Conservation (phyloP, 1,140 invertebrate species). For the Ylistrum balloti region DNA sequence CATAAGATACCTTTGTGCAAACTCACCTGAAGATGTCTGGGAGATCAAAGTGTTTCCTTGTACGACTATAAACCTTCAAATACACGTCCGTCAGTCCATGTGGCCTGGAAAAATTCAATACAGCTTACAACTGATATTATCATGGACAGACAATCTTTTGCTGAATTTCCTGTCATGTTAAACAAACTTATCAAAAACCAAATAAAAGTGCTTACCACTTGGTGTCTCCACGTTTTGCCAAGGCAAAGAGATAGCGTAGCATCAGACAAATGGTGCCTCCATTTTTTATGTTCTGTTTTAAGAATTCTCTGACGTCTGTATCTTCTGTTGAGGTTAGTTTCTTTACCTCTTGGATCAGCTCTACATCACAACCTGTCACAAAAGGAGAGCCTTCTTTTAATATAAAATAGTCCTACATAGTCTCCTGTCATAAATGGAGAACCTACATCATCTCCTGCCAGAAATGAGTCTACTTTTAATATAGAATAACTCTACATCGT, state of each 20-base stretch:
- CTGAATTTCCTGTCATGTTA: no score
- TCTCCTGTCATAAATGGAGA: background rate
- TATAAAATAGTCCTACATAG: conserved; percentile 50
- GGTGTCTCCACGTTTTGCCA: conserved; percentile 61
- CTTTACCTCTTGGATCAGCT: conserved; percentile 41
- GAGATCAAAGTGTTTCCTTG: conserved; percentile 72
- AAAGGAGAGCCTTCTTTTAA: no score
- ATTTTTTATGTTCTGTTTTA: conserved; percentile 70
- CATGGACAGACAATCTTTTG: no score
- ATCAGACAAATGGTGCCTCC: conserved; percentile 76
- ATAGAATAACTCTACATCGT: conserved; percentile 50
- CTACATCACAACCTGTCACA: conserved; percentile 46
- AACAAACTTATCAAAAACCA: no score
- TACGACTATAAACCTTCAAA: conserved; percentile 69
- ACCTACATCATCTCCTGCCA: conserved; percentile 45
- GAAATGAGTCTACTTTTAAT: no score
- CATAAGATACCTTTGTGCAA: no score
- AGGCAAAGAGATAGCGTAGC: conserved; percentile 71
- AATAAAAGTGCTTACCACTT: conserved; percentile 56
- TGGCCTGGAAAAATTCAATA: conserved; percentile 71
- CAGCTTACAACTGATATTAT: background rate
- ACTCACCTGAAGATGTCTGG: conserved; percentile 72
- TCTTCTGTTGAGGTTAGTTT: conserved; percentile 59
- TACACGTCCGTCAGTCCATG: conserved; percentile 71
- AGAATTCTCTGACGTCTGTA: conserved; percentile 65